phyloP scores from a whole-genome alignment of 2,888 invertebrate genomes.

The Agrilus biguttatus region DNA sequence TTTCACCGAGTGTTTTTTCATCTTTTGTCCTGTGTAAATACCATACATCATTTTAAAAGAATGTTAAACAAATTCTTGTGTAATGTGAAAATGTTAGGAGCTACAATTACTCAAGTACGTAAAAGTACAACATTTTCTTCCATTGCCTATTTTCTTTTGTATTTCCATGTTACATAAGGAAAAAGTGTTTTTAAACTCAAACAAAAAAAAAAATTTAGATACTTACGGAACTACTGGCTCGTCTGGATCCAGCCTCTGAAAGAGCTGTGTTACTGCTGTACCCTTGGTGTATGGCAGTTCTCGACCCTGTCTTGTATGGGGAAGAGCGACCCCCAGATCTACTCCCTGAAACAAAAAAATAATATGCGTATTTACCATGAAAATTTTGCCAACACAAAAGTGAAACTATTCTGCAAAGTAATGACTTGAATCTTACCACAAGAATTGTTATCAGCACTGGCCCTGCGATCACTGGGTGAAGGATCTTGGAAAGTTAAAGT shows the following conservation, averaged over 20 bases:
- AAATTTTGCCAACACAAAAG: background rate
- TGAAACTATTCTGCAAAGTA: background rate
- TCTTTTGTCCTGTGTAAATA: no score
- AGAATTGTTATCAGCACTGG: conserved; percentile 45
- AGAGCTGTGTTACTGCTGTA: conserved; percentile 31
- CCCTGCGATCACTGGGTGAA: conserved; percentile 38
- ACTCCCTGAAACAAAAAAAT: conserved; percentile 14
- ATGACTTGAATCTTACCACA: conserved; percentile 33
- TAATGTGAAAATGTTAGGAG: no score
- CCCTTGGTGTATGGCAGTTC: conserved; percentile 33
- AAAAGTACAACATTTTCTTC: no score
- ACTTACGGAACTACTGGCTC: conserved; percentile 60
- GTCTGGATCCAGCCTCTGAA: conserved; percentile 46
- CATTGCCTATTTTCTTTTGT: no score
- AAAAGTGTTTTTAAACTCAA: no score
- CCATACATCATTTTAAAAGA: no score
- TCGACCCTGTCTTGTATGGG: conserved; percentile 43
- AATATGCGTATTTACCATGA: no score
- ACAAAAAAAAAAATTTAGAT: no score
- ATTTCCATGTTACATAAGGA: no score
- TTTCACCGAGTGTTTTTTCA: no score
- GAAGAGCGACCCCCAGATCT: conserved; percentile 36
- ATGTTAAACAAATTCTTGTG: no score
- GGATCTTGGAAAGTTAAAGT: conserved; percentile 49
- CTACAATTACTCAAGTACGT: no score